Base-by-base conservation (phyloP, 2,797 vertebrate genomes). In the Manis pentadactyla region DNA sequence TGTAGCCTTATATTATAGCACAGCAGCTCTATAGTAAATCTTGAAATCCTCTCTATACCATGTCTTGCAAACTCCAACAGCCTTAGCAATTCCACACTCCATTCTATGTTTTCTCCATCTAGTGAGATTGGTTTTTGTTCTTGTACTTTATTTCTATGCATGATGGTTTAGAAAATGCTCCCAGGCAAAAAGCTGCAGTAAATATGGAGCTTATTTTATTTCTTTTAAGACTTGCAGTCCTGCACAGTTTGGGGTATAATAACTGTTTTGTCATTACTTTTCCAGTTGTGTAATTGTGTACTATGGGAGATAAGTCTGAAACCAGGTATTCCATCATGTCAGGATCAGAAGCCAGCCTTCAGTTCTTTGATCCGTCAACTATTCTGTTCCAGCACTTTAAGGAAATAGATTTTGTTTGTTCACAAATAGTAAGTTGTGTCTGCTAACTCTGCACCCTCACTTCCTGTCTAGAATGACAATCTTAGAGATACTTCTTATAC, bases 91-190 rank as follows among this genome's bases (percentile, higher is more conserved):
- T 93, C 34, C 25, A 31, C 15, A 49, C 63, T 83, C 68, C 23
- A 31, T 13, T 81, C 61, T 79, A 12, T 39, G 31, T n/a, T 81
- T 90, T 66, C 59, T 63, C 46, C 71, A 78, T 42, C 29, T 64
- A 71, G 42, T 25, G 61, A 94, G 53, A 89, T 31, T 63, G 29
- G 9, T 49, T 77, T 90, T 61, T 79, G 69, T 87, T 78, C 31
- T 61, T 64, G 23, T 21, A 21, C 14, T 94, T 87, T 86, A 64
- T 90, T 88, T 91, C 55, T 89, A 53, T 63, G 39, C 49, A 87
- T 75, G 49, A 61, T 39, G 37, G 23, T 61, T 95, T 79, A 89
- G 46, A 71, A 95, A 96, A 61, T 81, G 15, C n/a, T 88, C 42
- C 94, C 29, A 68, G 46, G 68, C 7, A 90, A 79, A 83, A 73